Evolutionary conservation across 2,113 vertebrate species (phyloP).

Genomic region (Zosterops pallidus): DNA sequence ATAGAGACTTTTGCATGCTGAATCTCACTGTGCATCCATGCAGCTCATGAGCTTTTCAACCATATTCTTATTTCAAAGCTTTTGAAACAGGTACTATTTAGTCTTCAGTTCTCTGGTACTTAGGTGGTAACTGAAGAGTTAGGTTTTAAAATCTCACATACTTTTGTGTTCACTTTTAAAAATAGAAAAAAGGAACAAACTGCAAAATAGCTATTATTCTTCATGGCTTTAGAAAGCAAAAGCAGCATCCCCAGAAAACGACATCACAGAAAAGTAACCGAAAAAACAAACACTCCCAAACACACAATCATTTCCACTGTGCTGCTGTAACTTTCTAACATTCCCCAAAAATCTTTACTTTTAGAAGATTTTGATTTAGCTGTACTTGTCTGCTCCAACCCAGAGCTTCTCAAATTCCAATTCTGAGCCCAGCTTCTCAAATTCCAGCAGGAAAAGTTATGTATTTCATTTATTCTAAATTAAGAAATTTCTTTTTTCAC

Average conservation of each 20-base stretch:
- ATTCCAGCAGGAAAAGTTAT: background rate
- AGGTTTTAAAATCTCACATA: background rate
- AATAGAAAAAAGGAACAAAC: accelerated
- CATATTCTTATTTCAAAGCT: background rate
- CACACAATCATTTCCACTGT: background rate
- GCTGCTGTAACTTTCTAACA: background rate
- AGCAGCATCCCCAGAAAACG: background rate
- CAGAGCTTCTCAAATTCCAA: constrained; percentile 4
- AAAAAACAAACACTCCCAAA: background rate
- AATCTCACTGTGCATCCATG: background rate
- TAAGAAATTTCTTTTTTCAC: background rate
- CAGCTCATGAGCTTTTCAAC: background rate
- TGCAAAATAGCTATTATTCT: background rate
- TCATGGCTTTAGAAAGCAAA: background rate
- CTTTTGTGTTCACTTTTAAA: background rate
- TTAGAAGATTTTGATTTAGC: constrained; percentile 7
- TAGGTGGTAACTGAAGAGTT: background rate
- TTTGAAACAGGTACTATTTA: background rate
- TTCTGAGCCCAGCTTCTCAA: background rate
- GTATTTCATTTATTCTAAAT: background rate
- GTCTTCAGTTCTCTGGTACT: background rate
- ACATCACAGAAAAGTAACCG: background rate
- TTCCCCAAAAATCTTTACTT: background rate
- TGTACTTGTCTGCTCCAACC: background rate
- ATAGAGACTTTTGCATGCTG: background rate